Percentiles rank a stretch among this genome's conserved stretches.
These are phyloP conservation scores for Heliconius hermathena DNA, from an alignment of 1,140 invertebrate species.

Conservation along the genomic window DNA sequence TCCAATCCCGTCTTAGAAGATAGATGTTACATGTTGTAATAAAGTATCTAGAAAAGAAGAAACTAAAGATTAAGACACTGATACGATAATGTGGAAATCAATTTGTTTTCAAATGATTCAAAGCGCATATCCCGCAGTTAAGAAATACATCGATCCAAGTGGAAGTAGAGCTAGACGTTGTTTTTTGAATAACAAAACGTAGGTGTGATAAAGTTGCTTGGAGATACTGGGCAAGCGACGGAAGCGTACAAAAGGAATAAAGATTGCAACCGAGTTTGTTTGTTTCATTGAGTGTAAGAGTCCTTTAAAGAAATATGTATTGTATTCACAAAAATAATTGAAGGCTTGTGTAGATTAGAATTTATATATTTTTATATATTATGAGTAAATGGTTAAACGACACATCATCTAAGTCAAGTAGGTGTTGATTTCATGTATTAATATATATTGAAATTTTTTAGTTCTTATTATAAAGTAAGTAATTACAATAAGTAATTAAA, in stretches of 20 bases:
- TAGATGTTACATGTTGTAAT: neutral
- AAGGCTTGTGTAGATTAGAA: too few species aligned
- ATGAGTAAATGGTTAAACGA: too few species aligned
- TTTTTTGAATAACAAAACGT: neutral
- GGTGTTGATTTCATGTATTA: too few species aligned
- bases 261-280: neutral
- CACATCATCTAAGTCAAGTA: too few species aligned
- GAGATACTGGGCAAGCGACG: neutral
- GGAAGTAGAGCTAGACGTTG: neutral
- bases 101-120: neutral
- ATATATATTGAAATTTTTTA: too few species aligned
- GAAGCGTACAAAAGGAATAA: neutral
- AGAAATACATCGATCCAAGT: neutral
- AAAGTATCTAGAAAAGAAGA: neutral
- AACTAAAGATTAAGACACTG: neutral
- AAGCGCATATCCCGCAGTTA: neutral
- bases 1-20: constrained; percentile 40
- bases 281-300: neutral
- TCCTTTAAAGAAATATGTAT: neutral
- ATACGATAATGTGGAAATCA: neutral
- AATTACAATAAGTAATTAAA: too few species aligned
- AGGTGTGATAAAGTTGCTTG: neutral
- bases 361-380: too few species aligned
- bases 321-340: too few species aligned
- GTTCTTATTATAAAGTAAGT: too few species aligned